phyloP scores from a whole-genome alignment of 92 coral and sea anemone genomes.

The Hydrozoanthus gracilis region DNA sequence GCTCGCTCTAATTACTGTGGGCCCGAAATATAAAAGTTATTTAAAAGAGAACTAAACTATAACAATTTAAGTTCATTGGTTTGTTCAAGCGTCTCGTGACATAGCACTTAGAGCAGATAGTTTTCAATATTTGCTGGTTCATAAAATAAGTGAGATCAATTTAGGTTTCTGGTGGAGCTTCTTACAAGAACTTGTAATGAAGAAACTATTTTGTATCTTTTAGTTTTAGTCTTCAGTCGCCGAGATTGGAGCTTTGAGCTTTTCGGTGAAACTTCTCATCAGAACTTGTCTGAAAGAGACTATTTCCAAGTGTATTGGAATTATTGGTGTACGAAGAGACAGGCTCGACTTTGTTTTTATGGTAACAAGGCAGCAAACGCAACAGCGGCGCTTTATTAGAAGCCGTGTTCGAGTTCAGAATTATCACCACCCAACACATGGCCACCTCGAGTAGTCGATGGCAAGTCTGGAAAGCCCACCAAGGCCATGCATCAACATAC shows the following conservation, averaged over 20 bases:
- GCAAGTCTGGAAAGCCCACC: conserved; percentile 90
- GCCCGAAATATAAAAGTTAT: too few relatives aligned
- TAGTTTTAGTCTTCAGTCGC: neutral
- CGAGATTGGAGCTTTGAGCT: neutral
- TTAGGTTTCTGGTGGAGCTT: too few relatives aligned
- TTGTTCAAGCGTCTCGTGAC: too few relatives aligned
- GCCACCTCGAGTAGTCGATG: conserved; percentile 71
- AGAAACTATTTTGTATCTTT: too few relatives aligned
- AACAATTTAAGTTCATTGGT: too few relatives aligned
- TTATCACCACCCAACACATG: conserved; percentile 67
- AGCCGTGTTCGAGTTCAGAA: conserved; percentile 62
- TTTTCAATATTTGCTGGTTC: too few relatives aligned
- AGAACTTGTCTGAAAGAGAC: neutral
- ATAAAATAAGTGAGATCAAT: too few relatives aligned
- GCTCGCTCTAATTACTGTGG: too few relatives aligned
- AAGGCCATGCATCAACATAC: conserved; percentile 93
- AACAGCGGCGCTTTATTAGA: conserved; percentile 23
- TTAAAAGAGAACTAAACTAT: too few relatives aligned
- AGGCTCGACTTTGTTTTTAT: conserved; percentile 42
- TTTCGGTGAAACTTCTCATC: neutral
- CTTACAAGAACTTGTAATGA: too few relatives aligned
- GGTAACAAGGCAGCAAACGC: conserved; percentile 11
- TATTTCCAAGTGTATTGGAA: neutral
- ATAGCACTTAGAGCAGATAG: too few relatives aligned
- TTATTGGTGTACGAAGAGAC: neutral